Base-by-base conservation (phyloP, 2,113 vertebrate genomes). In the Cnemophilus loriae region DNA sequence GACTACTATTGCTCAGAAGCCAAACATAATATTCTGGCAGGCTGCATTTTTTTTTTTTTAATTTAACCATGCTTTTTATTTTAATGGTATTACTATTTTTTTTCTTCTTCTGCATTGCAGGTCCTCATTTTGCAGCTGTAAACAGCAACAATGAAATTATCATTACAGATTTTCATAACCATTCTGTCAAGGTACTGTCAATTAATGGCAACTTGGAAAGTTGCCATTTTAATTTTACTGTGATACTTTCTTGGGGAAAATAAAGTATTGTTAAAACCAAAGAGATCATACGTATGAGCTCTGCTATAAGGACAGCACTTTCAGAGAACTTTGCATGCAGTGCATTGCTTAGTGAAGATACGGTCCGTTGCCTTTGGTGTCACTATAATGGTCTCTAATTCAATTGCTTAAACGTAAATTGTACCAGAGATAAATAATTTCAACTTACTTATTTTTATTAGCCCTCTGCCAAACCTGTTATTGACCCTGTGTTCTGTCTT, bases 101-200 rank as follows among this genome's bases (percentile, higher is more conserved):
- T 65, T 82, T 75, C 47, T 76, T 93, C 49, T 75, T 90, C 23
- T 96, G 37, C 88, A 35, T 95, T 98, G 13, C 96, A 99, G 99
- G 99, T 84, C 99, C 99, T 86, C 98, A 98, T 96, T 98, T 98
- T 98, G 99, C 99, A 97, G 99, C 99, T 89, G 99, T 99, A 81
- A 99, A 99, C 98, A 99, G 98, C 98, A 99, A 99, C 97, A 99
- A 99, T 97, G 99, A 99, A 98, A 99, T 99, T 88, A 99, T 99
- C 68, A 96, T 99, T 84, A 99, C 99, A 20, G 99, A 99, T 97
- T 99, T 99, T 97, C 99, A 99, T 97, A 99, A 99, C 96, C 99
- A 99, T 97, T 99, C 99, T 84, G 99, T 99, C 87, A 99, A 99
- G 99, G 99, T 99, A 98, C 76, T 97, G 65, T 87, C 70, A 93